Evolutionary conservation across 1,140 invertebrate species (phyloP).

Genomic region (Brachionus manjavacas): DNA sequence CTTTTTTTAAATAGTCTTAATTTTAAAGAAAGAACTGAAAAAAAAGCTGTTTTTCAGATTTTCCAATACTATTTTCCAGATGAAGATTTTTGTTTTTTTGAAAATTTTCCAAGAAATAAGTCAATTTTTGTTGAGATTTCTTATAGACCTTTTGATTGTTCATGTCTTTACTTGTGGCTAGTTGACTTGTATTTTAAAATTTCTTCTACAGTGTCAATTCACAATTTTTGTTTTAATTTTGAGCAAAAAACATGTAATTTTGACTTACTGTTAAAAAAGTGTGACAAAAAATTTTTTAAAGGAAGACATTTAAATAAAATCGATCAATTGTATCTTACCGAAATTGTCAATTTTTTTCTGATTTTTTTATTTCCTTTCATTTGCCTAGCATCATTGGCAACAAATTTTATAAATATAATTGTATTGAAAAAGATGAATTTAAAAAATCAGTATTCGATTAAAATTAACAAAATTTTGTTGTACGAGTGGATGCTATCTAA

Average conservation of each 20-base stretch:
- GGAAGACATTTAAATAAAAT: not conserved
- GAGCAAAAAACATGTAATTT: not conserved
- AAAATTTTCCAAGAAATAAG: not conserved
- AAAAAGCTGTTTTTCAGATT: not conserved
- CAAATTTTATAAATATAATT: not conserved
- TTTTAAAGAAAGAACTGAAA: not conserved
- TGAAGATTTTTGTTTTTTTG: not conserved
- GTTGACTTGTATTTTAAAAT: not conserved
- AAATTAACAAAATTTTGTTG: not conserved
- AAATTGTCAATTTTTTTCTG: not conserved
- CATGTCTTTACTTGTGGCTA: not conserved
- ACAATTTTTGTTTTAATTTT: not conserved
- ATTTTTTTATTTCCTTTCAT: not conserved
- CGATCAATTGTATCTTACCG: not conserved
- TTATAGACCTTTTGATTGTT: not conserved
- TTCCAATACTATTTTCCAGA: not conserved
- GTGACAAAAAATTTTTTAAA: not conserved
- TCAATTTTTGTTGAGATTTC: not conserved
- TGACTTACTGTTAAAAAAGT: not conserved
- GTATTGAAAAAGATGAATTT: not conserved
- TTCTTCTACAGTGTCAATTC: not conserved
- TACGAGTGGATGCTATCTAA: not conserved
- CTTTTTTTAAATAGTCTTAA: not conserved
- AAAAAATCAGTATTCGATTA: not conserved
- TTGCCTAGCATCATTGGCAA: not conserved